Conservation (phyloP, 1,140 invertebrate species). For the Nephila pilipes region DNA sequence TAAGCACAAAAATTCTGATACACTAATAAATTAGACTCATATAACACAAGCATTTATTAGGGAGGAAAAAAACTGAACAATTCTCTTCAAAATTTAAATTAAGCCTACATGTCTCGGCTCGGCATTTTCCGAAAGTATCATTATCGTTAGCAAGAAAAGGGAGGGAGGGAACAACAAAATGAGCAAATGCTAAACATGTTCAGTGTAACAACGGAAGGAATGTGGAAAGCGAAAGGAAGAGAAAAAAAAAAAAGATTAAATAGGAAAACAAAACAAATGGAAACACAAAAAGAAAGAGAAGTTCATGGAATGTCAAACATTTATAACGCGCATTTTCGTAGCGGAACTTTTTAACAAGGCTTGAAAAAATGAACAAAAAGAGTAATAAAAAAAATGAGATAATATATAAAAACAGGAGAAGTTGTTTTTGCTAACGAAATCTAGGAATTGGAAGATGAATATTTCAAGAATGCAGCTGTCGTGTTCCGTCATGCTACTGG, state of each 20-base stretch:
- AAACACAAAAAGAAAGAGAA: neutral
- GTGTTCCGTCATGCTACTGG: neutral
- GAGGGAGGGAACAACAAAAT: neutral
- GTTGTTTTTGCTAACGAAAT: neutral
- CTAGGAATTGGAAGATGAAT: neutral
- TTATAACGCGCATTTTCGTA: neutral
- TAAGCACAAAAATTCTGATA: no score
- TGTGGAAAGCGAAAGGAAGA: neutral
- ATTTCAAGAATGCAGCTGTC: neutral
- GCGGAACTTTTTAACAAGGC: conserved; percentile 17
- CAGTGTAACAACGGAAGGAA: neutral
- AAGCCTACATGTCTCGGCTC: neutral
- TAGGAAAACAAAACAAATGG: neutral
- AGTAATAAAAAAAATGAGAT: neutral
- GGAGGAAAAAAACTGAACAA: no score
- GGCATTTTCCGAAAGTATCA: neutral
- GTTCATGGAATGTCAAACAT: conserved; percentile 12
- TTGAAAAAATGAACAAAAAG: neutral
- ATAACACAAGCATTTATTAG: no score
- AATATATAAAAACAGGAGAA: neutral
- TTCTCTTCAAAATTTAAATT: neutral
- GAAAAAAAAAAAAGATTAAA: neutral
- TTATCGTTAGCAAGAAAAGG: neutral
- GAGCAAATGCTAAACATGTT: neutral
- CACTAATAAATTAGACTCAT: no score